Evolutionary conservation across 2,113 vertebrate genomes (phyloP).

Genomic region (Lanius ludovicianus): DNA sequence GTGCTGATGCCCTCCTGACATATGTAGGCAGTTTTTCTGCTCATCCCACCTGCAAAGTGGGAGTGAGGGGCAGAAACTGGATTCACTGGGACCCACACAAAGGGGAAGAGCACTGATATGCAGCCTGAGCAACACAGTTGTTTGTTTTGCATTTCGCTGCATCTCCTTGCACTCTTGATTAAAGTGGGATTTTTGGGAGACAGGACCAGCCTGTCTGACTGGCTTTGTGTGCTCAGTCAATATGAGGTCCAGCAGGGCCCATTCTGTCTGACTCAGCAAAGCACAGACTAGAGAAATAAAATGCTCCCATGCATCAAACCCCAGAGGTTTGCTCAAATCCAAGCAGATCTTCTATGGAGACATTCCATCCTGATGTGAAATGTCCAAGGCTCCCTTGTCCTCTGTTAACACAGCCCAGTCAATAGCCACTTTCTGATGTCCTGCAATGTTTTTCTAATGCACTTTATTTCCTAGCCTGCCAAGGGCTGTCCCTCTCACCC

Average conservation of each 20-base stretch:
- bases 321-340: neutral
- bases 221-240: neutral
- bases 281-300: neutral
- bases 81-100: neutral
- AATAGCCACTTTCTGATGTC: neutral
- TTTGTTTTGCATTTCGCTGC: neutral
- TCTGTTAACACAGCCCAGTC: neutral
- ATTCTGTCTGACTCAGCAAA: neutral
- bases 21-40: neutral
- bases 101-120: accelerated
- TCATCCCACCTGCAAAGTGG: neutral
- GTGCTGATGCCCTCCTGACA: neutral
- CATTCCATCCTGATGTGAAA: neutral
- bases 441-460: neutral
- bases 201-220: neutral
- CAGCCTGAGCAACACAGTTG: neutral
- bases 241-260: neutral
- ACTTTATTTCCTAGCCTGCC: slow-evolving; percentile 16
- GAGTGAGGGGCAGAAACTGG: neutral
- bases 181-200: neutral
- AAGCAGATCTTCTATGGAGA: neutral
- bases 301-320: neutral
- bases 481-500: slow-evolving; percentile 47
- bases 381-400: neutral
- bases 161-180: neutral